A percentile compares a stretch with the other conserved stretches of the same genome.
Conservation (phyloP, 92 coral and sea anemone species). For the Desmophyllum pertusum region DNA sequence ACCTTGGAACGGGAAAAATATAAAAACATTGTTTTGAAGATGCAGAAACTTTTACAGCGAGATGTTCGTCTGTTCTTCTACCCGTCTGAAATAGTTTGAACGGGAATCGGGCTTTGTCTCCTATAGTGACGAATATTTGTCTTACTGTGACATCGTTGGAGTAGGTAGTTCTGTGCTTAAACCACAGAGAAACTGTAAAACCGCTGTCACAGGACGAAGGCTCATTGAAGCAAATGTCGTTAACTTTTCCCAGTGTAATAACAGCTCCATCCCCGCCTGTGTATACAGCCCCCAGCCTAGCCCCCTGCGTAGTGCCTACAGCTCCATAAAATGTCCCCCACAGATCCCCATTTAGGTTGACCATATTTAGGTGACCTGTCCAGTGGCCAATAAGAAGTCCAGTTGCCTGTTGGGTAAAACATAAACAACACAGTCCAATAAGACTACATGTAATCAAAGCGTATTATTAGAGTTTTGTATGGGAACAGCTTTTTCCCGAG, state of each 20-base stretch:
- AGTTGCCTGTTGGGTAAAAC: neutral
- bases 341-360: constrained; percentile 32
- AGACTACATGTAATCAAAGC: no score
- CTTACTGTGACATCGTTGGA: neutral
- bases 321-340: constrained; percentile 49
- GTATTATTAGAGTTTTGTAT: no score
- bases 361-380: constrained; percentile 46
- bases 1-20: constrained; percentile 11
- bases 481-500: no score
- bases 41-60: constrained; percentile 1
- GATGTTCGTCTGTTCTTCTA: constrained; percentile 7
- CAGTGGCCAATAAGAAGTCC: constrained; percentile 59
- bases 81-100: neutral
- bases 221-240: constrained; percentile 29
- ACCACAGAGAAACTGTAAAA: constrained; percentile 54
- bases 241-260: constrained; percentile 38
- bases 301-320: constrained; percentile 30
- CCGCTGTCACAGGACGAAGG: constrained; percentile 13
- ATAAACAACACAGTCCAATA: neutral
- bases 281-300: constrained; percentile 44
- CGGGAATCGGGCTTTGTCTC: neutral
- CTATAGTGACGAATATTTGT: constrained; percentile 2
- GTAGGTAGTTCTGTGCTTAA: constrained; percentile 24
- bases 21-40: neutral
- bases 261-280: constrained; percentile 20